Evolutionary conservation across 2,888 invertebrate genomes (phyloP).

Genomic region (Dione vanillae): DNA sequence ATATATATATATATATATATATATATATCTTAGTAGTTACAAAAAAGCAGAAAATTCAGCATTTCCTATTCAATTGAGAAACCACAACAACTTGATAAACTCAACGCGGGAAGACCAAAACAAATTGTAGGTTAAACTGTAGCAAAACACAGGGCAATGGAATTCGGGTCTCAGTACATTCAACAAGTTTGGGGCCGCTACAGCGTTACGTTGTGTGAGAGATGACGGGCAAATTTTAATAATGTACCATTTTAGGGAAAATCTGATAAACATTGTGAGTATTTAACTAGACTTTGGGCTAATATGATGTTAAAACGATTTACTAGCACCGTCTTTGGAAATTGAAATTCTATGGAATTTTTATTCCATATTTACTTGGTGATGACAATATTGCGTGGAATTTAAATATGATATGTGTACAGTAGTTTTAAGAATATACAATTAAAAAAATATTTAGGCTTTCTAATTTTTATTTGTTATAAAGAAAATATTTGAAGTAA

Average conservation of each 20-base stretch:
- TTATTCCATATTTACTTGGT: too few species aligned
- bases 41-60: background rate
- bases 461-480: too few species aligned
- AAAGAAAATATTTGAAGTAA: too few species aligned
- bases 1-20: too few species aligned
- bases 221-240: conserved; percentile 15
- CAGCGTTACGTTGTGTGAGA: background rate
- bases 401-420: too few species aligned
- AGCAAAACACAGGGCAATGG: conserved; percentile 16
- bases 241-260: background rate
- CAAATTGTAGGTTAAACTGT: conserved; percentile 17
- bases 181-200: conserved; percentile 22
- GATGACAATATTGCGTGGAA: too few species aligned
- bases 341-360: too few species aligned
- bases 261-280: background rate
- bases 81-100: conserved; percentile 9
- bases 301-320: background rate
- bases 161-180: conserved; percentile 20
- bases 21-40: too few species aligned
- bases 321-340: too few species aligned
- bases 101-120: conserved; percentile 6
- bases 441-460: too few species aligned
- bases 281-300: background rate
- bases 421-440: too few species aligned
- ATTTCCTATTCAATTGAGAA: background rate